A percentile compares a stretch with the other conserved stretches of the same genome.
Conservation (phyloP, 2,888 invertebrate genomes). For the Troides oblongomaculatus region DNA sequence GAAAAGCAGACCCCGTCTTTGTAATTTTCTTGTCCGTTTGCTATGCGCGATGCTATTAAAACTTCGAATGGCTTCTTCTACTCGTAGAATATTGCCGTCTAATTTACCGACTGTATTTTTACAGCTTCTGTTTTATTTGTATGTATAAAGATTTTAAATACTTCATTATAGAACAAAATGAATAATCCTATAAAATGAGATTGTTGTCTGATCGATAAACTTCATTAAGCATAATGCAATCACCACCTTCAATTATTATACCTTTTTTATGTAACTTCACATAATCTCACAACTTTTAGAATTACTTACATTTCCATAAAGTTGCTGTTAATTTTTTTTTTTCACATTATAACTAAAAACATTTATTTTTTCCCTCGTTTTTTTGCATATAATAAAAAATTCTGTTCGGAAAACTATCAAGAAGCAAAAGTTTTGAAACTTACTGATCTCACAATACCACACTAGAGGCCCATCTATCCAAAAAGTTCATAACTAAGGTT, state of each 20-base stretch:
- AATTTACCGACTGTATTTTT: neutral
- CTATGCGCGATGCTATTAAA: slow-evolving; percentile 1
- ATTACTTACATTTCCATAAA: too few relatives aligned
- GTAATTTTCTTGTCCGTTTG: neutral
- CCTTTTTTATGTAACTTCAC: too few relatives aligned
- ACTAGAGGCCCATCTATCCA: slow-evolving; percentile 19
- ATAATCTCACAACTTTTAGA: too few relatives aligned
- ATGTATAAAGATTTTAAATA: neutral
- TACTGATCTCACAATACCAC: slow-evolving; percentile 18
- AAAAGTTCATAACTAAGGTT: slow-evolving; percentile 1
- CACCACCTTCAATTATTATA: too few relatives aligned
- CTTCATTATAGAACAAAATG: neutral
- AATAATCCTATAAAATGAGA: too few relatives aligned
- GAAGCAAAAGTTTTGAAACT: slow-evolving; percentile 15
- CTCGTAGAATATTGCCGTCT: neutral
- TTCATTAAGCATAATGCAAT: too few relatives aligned
- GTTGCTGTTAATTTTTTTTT: too few relatives aligned
- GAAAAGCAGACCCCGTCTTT: neutral
- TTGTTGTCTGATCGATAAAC: too few relatives aligned
- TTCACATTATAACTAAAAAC: neutral
- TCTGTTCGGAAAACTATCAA: slow-evolving; percentile 3
- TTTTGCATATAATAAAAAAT: neutral
- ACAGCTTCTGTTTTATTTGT: neutral
- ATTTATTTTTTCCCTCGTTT: neutral
- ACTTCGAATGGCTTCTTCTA: slow-evolving; percentile 6